Evolutionary conservation across 2,113 vertebrate genomes (phyloP).

Genomic region (Chloropsis hardwickii): DNA sequence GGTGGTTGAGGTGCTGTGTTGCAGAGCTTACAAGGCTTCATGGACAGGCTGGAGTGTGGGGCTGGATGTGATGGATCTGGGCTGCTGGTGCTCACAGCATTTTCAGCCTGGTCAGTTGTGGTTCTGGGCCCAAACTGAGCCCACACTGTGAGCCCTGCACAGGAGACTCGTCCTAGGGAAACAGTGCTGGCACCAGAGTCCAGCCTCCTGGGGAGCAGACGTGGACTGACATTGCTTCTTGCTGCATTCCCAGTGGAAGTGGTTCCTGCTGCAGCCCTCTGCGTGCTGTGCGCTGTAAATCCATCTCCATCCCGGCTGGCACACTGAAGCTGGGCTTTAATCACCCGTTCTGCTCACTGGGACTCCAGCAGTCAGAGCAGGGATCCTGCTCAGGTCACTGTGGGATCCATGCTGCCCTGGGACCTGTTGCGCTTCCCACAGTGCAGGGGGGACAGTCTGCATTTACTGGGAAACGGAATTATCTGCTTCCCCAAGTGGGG

Average conservation of each 20-base stretch:
- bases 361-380: background rate
- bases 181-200: background rate
- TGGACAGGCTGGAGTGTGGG: background rate
- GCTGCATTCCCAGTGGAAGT: background rate
- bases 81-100: background rate
- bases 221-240: background rate
- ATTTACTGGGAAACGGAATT: background rate
- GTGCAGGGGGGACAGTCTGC: background rate
- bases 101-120: background rate
- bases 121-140: background rate
- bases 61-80: background rate
- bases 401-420: background rate
- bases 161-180: background rate
- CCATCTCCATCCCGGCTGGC: background rate
- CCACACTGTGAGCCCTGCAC: background rate
- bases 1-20: background rate
- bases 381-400: accelerated
- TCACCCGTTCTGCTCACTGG: background rate
- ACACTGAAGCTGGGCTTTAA: background rate
- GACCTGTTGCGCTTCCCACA: accelerated
- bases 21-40: accelerated
- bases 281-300: accelerated
- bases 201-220: background rate
- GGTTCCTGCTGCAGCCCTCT: background rate
- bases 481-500: background rate